Evolutionary conservation across 2,797 vertebrate species (phyloP), one percentile per base, ranked within the genome.

Genomic region (Falco naumanni): DNA sequence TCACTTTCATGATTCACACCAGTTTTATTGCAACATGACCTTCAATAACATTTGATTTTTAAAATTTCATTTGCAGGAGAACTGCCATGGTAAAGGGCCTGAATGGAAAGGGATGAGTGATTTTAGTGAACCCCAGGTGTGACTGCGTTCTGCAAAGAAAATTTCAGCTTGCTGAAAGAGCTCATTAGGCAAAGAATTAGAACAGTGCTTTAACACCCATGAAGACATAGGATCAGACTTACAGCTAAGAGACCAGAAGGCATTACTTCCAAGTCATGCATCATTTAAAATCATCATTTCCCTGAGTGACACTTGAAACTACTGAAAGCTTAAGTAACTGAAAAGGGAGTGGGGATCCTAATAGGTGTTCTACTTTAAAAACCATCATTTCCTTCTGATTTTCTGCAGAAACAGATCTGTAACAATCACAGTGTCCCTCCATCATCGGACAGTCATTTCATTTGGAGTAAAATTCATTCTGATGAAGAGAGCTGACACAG

Each of bases 31-130:
- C 72, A 85, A 69, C 69, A 24, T 84, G 91, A 94, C 87, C 89
- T 91, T 95, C 85, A 77, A n/a, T 53, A 89, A 83, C 76, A 91
- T 93, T 93, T 94, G 45, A 16, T 59, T 60, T 94, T 85, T 78
- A 18, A 92, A 90, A 85, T 85, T 89, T 92, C 56, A 83, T 87
- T 90, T 95, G 56, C 39, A 70, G 57, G 24, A 84, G 37, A 71
- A 45, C 37, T 65, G 54, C n/a, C 24, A 26, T 6, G 29, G 68
- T 61, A 89, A 80, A 95, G 61, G 85, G 31, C 13, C 64, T 87
- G 61, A 83, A 64, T n/a, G 33, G 75, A 91, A 93, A 87, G 37
- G 56, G 39, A 50, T 57, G 65, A 74, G 13, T 28, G 77, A 79
- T 79, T 84, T 69, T 17, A 65, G 31, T n/a, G 39, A 84, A 39